Base-by-base conservation (phyloP, 2,113 vertebrate genomes). In the Ophiodon elongatus region DNA sequence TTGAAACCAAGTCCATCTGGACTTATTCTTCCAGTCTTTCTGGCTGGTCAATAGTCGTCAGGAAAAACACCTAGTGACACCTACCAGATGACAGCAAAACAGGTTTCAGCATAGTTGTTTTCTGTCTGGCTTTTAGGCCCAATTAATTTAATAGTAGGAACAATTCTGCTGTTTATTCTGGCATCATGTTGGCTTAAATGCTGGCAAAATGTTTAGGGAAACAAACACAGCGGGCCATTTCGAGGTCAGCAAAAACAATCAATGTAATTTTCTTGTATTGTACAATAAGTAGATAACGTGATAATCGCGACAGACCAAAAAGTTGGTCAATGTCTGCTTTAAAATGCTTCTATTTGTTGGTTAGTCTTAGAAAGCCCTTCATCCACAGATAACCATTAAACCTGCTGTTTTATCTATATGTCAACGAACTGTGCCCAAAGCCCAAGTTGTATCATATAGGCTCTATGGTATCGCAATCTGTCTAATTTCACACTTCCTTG, bases 401-500 rank as follows among this genome's bases (percentile, higher is more conserved):
- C 66, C 52, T 54, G 35, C 23, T 47, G 35, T 71, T 64, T 41
- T n/a, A 76, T 43, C 63, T 56, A 35, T 73, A 57, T 79, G 52
- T 67, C 9, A 56, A 43, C 14, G 1, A 72, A 66, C 71, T 68
- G 37, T 81, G 60, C 54, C 54, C 8, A 56, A 4, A 77, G 13
- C 62, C 6, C 59, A 84, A 17, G 45, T 41, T 70, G 13, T 29
- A 27, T 64, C 45, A 39, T 78, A 57, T 73, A 27, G 25, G 25
- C 54, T 57, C n/a, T 27, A 73, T 69, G 8, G 41, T 41, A 79
- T 35, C 2, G 73, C 56, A 80, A 39, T 80, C 76, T 83, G 70
- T 83, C 50, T 73, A 81, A 73, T 81, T 84, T 90, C 80, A 80
- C 84, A 88, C 78, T 70, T 88, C 72, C 15, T 68, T 82, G 64